Conservation (phyloP, 2,113 vertebrate species). For the Bagarius yarrelli region DNA sequence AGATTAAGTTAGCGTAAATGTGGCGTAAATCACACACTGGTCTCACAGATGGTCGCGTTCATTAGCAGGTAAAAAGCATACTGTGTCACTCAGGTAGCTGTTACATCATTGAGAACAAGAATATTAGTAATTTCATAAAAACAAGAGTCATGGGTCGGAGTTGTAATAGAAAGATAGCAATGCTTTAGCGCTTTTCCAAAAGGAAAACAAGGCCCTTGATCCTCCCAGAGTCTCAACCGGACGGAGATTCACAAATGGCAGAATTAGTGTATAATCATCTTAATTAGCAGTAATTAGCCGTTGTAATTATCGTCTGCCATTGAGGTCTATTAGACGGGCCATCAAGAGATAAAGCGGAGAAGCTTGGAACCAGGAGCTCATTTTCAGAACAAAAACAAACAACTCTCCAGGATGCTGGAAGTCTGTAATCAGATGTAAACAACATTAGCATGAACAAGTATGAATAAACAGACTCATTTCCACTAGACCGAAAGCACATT, state of each 20-base stretch:
- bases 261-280: constrained; percentile 55
- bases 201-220: constrained; percentile 34
- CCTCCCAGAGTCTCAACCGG: constrained; percentile 19
- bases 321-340: constrained; percentile 57
- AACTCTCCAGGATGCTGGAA: constrained; percentile 36
- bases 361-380: constrained; percentile 33
- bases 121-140: background rate
- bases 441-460: constrained; percentile 38
- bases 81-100: background rate
- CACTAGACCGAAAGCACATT: background rate
- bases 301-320: constrained; percentile 59
- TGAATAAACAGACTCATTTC: constrained; percentile 12
- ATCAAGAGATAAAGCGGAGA: constrained; percentile 44
- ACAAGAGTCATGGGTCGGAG: background rate
- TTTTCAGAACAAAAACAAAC: constrained; percentile 44
- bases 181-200: constrained; percentile 34
- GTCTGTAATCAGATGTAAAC: constrained; percentile 59
- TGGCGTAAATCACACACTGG: background rate
- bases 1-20: no score
- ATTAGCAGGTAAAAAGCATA: background rate
- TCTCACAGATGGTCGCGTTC: background rate
- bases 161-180: background rate
- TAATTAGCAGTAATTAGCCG: constrained; percentile 64
- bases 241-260: constrained; percentile 15
- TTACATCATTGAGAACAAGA: background rate